These are phyloP conservation scores for Aplysia californica DNA, from an alignment of 1,140 invertebrate genomes.

Conservation along the genomic window DNA sequence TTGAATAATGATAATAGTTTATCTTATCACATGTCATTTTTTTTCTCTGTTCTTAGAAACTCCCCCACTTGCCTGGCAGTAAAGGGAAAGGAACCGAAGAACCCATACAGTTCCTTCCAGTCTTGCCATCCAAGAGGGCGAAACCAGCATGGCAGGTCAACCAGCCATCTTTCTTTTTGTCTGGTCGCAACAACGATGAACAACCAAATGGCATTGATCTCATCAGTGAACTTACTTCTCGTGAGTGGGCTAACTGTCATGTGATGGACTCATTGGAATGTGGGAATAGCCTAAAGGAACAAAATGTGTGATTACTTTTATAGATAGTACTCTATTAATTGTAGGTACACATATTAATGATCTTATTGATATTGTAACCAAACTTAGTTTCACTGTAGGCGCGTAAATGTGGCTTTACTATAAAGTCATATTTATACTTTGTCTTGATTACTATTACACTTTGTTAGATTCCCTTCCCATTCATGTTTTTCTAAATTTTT, in stretches of 20 bases:
- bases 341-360: too few species aligned
- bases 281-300: not conserved
- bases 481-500: too few species aligned
- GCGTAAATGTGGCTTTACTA: too few species aligned
- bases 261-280: not conserved
- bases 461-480: too few species aligned
- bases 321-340: too few species aligned
- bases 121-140: conserved; percentile 60
- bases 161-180: conserved; percentile 59
- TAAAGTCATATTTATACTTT: too few species aligned
- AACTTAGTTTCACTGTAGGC: too few species aligned
- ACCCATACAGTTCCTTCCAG: conserved; percentile 64
- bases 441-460: too few species aligned
- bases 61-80: conserved; percentile 45
- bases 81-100: conserved; percentile 65
- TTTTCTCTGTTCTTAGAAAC: conserved; percentile 24
- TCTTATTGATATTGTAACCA: too few species aligned
- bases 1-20: not conserved
- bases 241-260: conserved; percentile 55
- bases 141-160: conserved; percentile 65
- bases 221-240: conserved; percentile 58
- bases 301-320: too few species aligned
- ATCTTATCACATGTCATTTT: not conserved
- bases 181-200: conserved; percentile 50
- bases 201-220: conserved; percentile 55